A percentile compares a stretch with the other conserved stretches of the same genome.
Conservation (phyloP, 1,140 invertebrate species). For the Heliothis virescens region DNA sequence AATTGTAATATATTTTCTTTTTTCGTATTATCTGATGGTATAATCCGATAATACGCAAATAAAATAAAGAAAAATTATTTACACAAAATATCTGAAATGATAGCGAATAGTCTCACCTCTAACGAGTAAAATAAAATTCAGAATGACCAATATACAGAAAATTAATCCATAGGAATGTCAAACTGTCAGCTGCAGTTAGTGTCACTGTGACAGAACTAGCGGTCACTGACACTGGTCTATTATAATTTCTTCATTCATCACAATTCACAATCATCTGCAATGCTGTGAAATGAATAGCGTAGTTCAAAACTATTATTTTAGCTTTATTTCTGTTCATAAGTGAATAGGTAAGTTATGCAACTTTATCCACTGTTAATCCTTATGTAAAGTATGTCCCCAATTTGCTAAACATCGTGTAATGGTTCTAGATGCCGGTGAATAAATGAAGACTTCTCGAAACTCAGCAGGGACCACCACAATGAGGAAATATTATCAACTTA, state of each 20-base stretch:
- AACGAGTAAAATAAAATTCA: not conserved
- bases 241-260: constrained; percentile 22
- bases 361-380: not conserved
- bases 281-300: constrained; percentile 36
- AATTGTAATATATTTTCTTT: no score
- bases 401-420: not conserved
- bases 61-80: no score
- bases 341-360: constrained; percentile 19
- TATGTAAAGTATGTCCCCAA: not conserved
- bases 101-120: not conserved
- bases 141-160: not conserved
- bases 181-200: not conserved
- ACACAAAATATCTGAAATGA: no score
- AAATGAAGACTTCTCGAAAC: constrained; percentile 79
- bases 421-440: constrained; percentile 55
- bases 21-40: no score
- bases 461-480: constrained; percentile 84
- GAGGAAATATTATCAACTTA: constrained; percentile 92
- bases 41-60: no score
- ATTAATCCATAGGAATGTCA: constrained; percentile 13
- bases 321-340: constrained; percentile 12
- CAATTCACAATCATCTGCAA: constrained; percentile 48
- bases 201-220: constrained; percentile 5
- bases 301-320: constrained; percentile 8
- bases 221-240: no score